Evolutionary conservation across 37 sponge, comb jelly and placozoan genomes (phyloP), one percentile per base, ranked within the genome.

Genomic region (Corticium candelabrum): DNA sequence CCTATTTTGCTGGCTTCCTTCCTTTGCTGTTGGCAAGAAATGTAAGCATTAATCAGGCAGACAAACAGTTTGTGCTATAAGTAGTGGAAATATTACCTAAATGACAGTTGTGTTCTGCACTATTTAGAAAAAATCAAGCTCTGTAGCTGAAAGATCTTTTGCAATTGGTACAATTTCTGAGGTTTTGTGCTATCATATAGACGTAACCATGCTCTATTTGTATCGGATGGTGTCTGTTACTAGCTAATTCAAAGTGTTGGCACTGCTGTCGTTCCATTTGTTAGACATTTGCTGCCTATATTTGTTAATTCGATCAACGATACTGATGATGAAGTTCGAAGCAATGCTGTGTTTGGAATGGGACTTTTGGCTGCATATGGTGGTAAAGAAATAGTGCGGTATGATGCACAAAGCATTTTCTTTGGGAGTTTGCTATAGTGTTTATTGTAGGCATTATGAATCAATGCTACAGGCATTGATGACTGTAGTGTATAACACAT

Each of bases 321-420:
- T 2, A 79, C 80, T 1, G 88, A 87, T 0, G 87, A 88, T 50
- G 96, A 96, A 39, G 96, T 96, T 31, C 74, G 87, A 67, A 89
- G 86, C 41, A 96, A 96, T 74, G 85, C 90, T 37, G 85, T 89
- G 35, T 96, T 77, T 67, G 92, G 90, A 1, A n/a, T 96, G 69
- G 96, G 96, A 30, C 41, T 89, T 37, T 76, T 92, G 7, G 7
- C 29, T 5, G 5, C 7, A 5, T 34, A 70, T 35, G 73, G 73
- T 70, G 73, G 73, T 35, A 5, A 4, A 7, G 73, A 70, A 15
- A 32, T 70, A 4, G 31, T 29, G 33, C 5, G 5, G 73, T 70
- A 34, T 43, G 11, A 5, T 43, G 11, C 56, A 5, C 56, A 50
- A 21, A 72, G 37, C 11, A 72, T 72, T 36, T 11, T 72, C 74